Conservation (phyloP, 2,888 invertebrate species). For the Sesia apiformis region DNA sequence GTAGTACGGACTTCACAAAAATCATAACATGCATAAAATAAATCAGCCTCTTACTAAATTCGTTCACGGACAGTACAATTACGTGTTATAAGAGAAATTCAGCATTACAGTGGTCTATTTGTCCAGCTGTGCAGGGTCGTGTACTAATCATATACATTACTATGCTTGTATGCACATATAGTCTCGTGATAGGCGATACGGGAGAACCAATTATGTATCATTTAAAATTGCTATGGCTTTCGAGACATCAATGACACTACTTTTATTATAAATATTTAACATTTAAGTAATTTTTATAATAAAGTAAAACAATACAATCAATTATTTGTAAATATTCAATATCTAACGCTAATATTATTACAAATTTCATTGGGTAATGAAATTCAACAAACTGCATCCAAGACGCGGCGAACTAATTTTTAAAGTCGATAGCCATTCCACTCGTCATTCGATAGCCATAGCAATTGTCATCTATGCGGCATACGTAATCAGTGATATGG, state of each 20-base stretch:
- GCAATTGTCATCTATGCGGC: conserved; percentile 11
- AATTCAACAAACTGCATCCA: no score
- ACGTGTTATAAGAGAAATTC: conserved; percentile 24
- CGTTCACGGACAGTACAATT: conserved; percentile 35
- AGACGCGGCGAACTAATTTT: background rate
- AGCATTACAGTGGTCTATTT: conserved; percentile 43
- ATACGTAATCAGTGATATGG: conserved; percentile 28
- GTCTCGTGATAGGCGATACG: conserved; percentile 27
- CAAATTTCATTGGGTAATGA: no score
- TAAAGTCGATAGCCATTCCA: conserved; percentile 11
- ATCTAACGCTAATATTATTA: no score
- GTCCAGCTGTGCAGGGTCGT: conserved; percentile 56
- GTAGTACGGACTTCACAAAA: conserved; percentile 36
- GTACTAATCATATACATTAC: conserved; percentile 28
- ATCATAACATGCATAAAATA: conserved; percentile 43
- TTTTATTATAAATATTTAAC: conserved; percentile 12
- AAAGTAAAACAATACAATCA: no score
- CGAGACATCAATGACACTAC: conserved; percentile 4
- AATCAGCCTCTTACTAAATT: conserved; percentile 36
- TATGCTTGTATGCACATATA: conserved; percentile 43
- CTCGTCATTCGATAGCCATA: conserved; percentile 22
- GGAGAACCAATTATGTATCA: conserved; percentile 25
- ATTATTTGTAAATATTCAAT: no score
- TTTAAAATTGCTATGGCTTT: conserved; percentile 16
- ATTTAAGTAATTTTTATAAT: no score